Percentiles rank a stretch among this genome's conserved stretches.
Evolutionary conservation across 2,113 vertebrate genomes (phyloP).

Genomic region (Zosterops hypoxanthus): DNA sequence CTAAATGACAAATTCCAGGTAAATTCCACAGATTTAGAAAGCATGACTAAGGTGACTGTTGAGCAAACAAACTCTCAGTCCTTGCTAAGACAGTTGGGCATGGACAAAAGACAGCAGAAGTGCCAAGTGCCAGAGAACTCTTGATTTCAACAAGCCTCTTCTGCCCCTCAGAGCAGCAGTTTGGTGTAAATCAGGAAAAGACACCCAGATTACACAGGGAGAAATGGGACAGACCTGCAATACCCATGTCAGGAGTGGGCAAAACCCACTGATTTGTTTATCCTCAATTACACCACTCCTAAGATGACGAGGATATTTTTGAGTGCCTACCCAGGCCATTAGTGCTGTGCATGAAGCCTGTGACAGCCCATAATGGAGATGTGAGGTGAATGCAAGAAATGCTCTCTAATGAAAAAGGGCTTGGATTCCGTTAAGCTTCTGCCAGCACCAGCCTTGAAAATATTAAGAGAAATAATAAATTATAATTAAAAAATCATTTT

Average conservation of each 20-base stretch:
- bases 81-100: neutral
- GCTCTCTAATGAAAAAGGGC: slow-evolving; percentile 29
- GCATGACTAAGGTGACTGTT: neutral
- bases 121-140: neutral
- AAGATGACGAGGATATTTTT: neutral
- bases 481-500: slow-evolving; percentile 55
- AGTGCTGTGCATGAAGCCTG: neutral
- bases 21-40: neutral
- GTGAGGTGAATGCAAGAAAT: slow-evolving; percentile 34
- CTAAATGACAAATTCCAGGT: neutral
- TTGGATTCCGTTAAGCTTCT: neutral
- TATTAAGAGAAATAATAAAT: slow-evolving; percentile 57
- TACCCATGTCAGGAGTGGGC: neutral
- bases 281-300: neutral
- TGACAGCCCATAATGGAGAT: neutral
- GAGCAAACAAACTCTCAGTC: neutral
- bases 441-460: neutral
- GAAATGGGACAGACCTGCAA: neutral
- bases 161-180: neutral
- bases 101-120: neutral
- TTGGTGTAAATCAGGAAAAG: neutral
- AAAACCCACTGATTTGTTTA: neutral
- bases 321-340: neutral
- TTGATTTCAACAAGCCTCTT: neutral
- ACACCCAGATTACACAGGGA: neutral